Evolutionary conservation across 2,888 invertebrate species (phyloP).

Genomic region (Steinernema carpocapsae): DNA sequence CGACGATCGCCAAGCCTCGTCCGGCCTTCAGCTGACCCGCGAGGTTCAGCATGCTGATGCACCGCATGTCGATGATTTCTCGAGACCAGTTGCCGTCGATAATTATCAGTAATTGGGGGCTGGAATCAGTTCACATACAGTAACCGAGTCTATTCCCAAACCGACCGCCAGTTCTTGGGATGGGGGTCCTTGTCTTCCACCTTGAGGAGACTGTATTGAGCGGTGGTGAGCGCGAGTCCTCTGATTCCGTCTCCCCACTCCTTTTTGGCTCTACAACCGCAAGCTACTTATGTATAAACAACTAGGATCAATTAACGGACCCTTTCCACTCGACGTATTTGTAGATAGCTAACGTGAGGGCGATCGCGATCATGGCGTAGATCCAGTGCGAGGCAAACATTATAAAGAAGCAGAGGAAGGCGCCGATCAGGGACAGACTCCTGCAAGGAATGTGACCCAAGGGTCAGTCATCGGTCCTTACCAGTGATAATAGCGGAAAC

Average conservation of each 20-base stretch:
- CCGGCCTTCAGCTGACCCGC: conserved; percentile 86
- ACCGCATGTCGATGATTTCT: conserved; percentile 62
- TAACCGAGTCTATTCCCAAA: not conserved
- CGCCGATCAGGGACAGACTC: conserved; percentile 84
- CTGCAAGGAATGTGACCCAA: conserved; percentile 69
- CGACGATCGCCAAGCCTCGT: conserved; percentile 89
- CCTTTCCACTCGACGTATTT: conserved; percentile 97
- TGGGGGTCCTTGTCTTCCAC: conserved; percentile 95
- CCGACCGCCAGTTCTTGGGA: conserved; percentile 90
- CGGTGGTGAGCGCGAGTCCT: conserved; percentile 94
- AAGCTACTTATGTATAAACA: not conserved
- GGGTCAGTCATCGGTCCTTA: conserved; percentile 69
- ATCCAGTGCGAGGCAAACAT: conserved; percentile 99
- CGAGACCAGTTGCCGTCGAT: conserved; percentile 80
- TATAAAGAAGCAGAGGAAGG: conserved; percentile 88
- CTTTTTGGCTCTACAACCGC: conserved; percentile 80
- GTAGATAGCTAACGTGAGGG: conserved; percentile 89
- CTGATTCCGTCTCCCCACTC: conserved; percentile 99
- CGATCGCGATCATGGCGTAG: conserved; percentile 90
- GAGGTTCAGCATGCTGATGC: conserved; percentile 84
- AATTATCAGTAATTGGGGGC: conserved; percentile 93
- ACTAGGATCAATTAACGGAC: conserved; percentile 73
- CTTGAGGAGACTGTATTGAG: conserved; percentile 88
- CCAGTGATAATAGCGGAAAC: conserved; percentile 99
- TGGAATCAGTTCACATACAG: conserved; percentile 70